Conservation (phyloP, 2,797 vertebrate species). For the Ibycter americanus region DNA sequence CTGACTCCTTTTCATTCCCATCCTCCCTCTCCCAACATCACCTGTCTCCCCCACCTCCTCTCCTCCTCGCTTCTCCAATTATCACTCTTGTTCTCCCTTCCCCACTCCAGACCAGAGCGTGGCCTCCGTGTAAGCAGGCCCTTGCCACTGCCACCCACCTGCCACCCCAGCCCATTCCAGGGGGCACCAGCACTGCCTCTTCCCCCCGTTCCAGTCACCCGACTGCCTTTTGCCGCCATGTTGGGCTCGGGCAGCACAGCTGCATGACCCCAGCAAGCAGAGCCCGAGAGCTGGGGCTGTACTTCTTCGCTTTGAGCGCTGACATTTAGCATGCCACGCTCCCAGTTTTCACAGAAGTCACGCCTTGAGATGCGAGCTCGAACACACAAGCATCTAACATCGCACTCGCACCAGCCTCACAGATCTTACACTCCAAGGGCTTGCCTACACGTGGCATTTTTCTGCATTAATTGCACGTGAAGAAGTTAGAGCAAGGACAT, state of each 20-base stretch:
- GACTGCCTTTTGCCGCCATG: accelerated
- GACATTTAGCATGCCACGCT: neutral
- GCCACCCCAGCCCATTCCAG: neutral
- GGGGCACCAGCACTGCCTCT: neutral
- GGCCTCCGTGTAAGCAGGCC: neutral
- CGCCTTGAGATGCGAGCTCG: neutral
- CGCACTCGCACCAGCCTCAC: neutral
- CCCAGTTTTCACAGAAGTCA: neutral
- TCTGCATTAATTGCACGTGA: neutral
- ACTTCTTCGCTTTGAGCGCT: neutral
- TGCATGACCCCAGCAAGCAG: neutral
- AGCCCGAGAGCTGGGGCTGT: neutral
- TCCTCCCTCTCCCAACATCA: neutral
- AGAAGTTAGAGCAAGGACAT: neutral
- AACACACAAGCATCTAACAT: neutral
- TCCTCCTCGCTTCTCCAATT: neutral
- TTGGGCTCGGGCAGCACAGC: neutral
- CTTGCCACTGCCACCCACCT: neutral
- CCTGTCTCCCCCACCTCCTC: neutral
- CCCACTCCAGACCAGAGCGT: neutral
- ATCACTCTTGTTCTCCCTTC: neutral
- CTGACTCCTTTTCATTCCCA: neutral
- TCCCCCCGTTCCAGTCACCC: accelerated
- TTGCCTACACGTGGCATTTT: neutral
- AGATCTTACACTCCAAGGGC: neutral